Evolutionary conservation across 1,140 invertebrate genomes (phyloP).

Genomic region (Rhyzopertha dominica): DNA sequence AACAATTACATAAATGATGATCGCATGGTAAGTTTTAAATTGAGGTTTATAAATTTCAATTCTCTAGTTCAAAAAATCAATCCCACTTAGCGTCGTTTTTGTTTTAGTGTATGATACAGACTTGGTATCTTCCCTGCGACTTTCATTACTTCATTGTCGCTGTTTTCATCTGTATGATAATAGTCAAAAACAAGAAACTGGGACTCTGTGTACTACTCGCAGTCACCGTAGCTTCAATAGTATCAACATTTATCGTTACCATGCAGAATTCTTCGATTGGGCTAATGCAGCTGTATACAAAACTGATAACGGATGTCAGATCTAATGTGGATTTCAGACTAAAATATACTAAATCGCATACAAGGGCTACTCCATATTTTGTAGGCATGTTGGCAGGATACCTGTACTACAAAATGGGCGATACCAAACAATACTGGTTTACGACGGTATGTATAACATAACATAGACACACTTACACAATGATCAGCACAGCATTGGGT

Average conservation of each 20-base stretch:
- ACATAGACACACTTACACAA: no score
- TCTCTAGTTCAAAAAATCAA: no score
- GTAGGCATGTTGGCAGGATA: constrained; percentile 48
- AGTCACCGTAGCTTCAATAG: constrained; percentile 22
- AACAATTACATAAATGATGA: constrained; percentile 52
- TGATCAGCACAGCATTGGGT: no score
- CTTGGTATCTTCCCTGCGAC: constrained; percentile 71
- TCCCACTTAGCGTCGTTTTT: no score
- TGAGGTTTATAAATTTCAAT: no score
- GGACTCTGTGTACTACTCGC: constrained; percentile 17
- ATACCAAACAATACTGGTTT: constrained; percentile 25
- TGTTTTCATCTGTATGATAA: constrained; percentile 50
- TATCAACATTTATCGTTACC: constrained; percentile 44
- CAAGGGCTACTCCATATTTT: constrained; percentile 47
- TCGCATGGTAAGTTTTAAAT: constrained; percentile 45
- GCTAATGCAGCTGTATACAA: constrained; percentile 46
- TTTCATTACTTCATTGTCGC: constrained; percentile 64
- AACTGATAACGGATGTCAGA: constrained; percentile 45
- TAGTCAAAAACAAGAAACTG: constrained; percentile 35
- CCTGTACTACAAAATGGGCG: constrained; percentile 36
- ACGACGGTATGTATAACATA: constrained; percentile 39
- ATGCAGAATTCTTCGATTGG: constrained; percentile 43
- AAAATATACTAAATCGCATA: constrained; percentile 50
- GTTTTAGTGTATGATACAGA: constrained; percentile 60
- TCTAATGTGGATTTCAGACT: constrained; percentile 42